Conservation (phyloP, 2,888 invertebrate genomes). For the Conus canariensis region DNA sequence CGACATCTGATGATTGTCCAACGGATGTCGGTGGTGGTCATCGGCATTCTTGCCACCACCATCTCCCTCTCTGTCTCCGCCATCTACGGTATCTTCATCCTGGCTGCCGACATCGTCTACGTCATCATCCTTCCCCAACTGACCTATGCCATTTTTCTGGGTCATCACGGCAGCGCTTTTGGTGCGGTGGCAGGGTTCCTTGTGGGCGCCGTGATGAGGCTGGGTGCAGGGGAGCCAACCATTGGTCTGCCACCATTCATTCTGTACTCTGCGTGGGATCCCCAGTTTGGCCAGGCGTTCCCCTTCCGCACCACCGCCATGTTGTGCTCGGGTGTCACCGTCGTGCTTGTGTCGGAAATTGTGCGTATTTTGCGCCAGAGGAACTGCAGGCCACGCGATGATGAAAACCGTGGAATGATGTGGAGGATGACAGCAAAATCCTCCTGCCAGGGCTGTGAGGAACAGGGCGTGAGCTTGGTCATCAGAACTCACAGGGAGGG, state of each 20-base stretch:
- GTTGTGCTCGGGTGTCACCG: slow-evolving; percentile 83
- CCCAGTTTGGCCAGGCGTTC: slow-evolving; percentile 87
- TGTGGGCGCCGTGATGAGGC: slow-evolving; percentile 42
- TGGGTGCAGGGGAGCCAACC: slow-evolving; percentile 86
- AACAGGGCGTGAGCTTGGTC: neutral
- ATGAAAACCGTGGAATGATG: neutral
- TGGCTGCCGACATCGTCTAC: slow-evolving; percentile 69
- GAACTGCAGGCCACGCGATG: neutral
- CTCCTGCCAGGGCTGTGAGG: neutral
- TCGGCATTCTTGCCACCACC: slow-evolving; percentile 54
- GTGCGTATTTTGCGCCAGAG: slow-evolving; percentile 3
- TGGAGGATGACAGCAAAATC: neutral
- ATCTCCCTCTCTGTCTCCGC: slow-evolving; percentile 57
- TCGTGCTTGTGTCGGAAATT: slow-evolving; percentile 56
- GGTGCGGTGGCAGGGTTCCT: slow-evolving; percentile 56
- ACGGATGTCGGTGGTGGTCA: slow-evolving; percentile 51
- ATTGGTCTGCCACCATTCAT: slow-evolving; percentile 82
- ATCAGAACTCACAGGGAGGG: too few relatives aligned
- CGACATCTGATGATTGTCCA: slow-evolving; percentile 58
- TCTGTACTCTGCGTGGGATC: slow-evolving; percentile 83
- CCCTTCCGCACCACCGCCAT: slow-evolving; percentile 97
- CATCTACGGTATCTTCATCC: slow-evolving; percentile 62
- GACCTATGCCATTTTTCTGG: slow-evolving; percentile 56
- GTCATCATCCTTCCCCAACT: slow-evolving; percentile 71
- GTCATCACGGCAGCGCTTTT: slow-evolving; percentile 52